Evolutionary conservation across 2,797 vertebrate genomes (phyloP).

Genomic region (Huso huso): DNA sequence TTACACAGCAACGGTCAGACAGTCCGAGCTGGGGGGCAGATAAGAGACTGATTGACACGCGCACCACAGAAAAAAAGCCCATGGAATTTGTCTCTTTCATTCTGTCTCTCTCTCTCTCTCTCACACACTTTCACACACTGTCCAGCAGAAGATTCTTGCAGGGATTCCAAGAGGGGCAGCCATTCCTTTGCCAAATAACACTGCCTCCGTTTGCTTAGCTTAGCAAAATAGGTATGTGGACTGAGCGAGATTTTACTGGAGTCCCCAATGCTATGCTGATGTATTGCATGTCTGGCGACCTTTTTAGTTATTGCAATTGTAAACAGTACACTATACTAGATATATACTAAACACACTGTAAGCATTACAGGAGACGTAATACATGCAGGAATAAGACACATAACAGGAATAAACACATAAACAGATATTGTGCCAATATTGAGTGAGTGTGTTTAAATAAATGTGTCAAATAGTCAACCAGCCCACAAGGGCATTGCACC

Average conservation of each 20-base stretch:
- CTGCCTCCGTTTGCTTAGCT: conserved; percentile 36
- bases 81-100: conserved; percentile 62
- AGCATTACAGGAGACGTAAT: neutral
- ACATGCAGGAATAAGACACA: neutral
- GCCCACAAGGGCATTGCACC: too few species aligned
- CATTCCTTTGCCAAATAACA: conserved; percentile 35
- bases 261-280: neutral
- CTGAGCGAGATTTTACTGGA: neutral
- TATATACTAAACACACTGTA: neutral
- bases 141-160: conserved; percentile 55
- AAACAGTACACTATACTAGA: neutral
- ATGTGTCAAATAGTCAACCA: too few species aligned
- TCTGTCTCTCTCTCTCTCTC: conserved; percentile 48
- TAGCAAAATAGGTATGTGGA: conserved; percentile 23
- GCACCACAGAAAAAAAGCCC: conserved; percentile 53
- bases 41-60: conserved; percentile 61
- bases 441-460: too few species aligned
- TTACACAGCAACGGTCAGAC: conserved; percentile 53
- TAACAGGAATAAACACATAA: neutral
- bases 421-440: too few species aligned
- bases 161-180: conserved; percentile 50
- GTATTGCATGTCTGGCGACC: too few species aligned
- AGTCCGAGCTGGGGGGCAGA: conserved; percentile 44
- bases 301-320: neutral
- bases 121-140: conserved; percentile 45